Evolutionary conservation across 2,888 invertebrate species (phyloP).

Genomic region (Parnassius glacialis): DNA sequence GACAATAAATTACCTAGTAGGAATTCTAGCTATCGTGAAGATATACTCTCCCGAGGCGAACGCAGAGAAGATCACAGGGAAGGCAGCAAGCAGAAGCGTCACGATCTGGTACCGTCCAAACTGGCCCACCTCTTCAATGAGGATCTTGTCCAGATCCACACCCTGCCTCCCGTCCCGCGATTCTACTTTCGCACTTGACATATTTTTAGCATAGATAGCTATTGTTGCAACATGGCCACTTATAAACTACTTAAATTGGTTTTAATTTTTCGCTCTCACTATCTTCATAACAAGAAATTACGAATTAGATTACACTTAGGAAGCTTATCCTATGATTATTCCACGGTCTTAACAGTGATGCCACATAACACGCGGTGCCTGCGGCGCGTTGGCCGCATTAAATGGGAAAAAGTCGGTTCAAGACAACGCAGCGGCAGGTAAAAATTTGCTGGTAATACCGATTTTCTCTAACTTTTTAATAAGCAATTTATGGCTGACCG

Average conservation of each 20-base stretch:
- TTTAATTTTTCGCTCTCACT: slow-evolving; percentile 3
- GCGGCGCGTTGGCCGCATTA: too few relatives aligned
- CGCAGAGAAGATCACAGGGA: slow-evolving; percentile 69
- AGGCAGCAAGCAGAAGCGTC: slow-evolving; percentile 56
- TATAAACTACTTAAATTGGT: slow-evolving; percentile 9
- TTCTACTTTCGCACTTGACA: slow-evolving; percentile 37
- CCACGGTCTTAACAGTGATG: background rate
- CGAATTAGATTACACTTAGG: slow-evolving; percentile 7
- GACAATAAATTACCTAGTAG: slow-evolving; percentile 49
- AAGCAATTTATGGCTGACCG: too few relatives aligned
- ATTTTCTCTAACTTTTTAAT: too few relatives aligned
- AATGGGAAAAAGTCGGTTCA: too few relatives aligned
- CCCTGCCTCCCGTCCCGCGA: slow-evolving; percentile 27
- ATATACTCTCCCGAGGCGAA: slow-evolving; percentile 71
- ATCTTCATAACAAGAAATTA: slow-evolving; percentile 11
- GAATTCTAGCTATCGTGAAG: slow-evolving; percentile 69
- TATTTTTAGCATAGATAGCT: background rate
- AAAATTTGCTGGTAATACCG: too few relatives aligned
- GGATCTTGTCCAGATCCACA: slow-evolving; percentile 62
- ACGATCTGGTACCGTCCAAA: slow-evolving; percentile 66
- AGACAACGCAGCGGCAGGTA: too few relatives aligned
- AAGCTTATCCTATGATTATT: slow-evolving; percentile 11
- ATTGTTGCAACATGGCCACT: slow-evolving; percentile 14
- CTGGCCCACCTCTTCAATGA: slow-evolving; percentile 65
- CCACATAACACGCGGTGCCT: background rate